Percentiles rank a stretch among this genome's conserved stretches.
These are phyloP conservation scores for Thaleichthys pacificus DNA, from an alignment of 2,797 vertebrate species.

Conservation along the genomic window DNA sequence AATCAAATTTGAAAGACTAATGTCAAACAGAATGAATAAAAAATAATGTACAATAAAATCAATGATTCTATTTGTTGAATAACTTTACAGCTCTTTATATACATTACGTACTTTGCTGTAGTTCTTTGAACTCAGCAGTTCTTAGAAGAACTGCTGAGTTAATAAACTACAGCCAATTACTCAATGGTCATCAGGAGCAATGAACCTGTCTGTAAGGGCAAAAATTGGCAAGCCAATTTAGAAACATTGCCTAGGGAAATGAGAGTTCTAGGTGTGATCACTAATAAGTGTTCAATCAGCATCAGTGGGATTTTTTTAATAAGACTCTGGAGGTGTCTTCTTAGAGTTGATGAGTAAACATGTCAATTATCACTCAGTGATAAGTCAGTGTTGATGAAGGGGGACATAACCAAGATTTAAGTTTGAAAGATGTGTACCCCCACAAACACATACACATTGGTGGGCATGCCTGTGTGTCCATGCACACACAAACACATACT, in stretches of 20 bases:
- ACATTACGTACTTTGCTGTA: neutral
- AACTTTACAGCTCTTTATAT: neutral
- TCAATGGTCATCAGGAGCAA: neutral
- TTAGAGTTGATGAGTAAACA: slow-evolving; percentile 21
- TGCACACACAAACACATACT: slow-evolving; percentile 5
- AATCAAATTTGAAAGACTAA: no score
- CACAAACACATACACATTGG: neutral
- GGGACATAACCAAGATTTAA: neutral
- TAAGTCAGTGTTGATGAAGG: neutral
- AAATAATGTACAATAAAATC: no score
- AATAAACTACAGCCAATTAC: neutral
- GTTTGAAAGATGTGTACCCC: neutral
- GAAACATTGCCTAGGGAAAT: slow-evolving; percentile 54
- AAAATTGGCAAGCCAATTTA: slow-evolving; percentile 42
- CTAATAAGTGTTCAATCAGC: slow-evolving; percentile 51
- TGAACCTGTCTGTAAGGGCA: slow-evolving; percentile 24
- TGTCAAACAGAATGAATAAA: no score
- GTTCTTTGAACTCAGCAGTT: slow-evolving; percentile 2
- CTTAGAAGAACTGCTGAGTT: neutral
- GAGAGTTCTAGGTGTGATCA: slow-evolving; percentile 38
- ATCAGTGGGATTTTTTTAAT: slow-evolving; percentile 41
- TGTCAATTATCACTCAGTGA: slow-evolving; percentile 13
- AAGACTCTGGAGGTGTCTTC: slow-evolving; percentile 23
- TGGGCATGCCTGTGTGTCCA: neutral
- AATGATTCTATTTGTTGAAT: neutral